A percentile compares a stretch with the other conserved stretches of the same genome.
phyloP scores from a whole-genome alignment of 2,113 vertebrate species.

The Natator depressus region DNA sequence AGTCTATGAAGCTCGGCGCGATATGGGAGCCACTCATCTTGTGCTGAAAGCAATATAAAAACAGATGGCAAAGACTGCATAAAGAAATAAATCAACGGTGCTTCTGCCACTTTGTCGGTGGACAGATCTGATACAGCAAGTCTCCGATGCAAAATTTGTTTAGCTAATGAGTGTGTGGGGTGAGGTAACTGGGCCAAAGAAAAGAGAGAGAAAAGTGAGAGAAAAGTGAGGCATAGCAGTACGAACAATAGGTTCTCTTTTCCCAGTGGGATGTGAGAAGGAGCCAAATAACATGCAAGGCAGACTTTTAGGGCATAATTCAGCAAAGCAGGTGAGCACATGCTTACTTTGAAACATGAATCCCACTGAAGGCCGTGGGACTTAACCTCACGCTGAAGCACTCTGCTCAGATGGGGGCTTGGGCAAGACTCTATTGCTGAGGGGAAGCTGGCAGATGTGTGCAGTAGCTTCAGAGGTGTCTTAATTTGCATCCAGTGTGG shows the following conservation, averaged over 20 bases:
- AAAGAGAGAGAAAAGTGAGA: background rate
- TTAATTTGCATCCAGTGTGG: background rate
- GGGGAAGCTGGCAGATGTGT: background rate
- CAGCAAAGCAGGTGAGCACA: background rate
- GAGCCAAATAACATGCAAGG: background rate
- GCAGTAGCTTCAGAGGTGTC: background rate
- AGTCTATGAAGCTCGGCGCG: conserved; percentile 68
- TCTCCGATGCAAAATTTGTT: background rate
- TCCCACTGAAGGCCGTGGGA: background rate
- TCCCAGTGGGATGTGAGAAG: background rate
- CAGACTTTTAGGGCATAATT: background rate
- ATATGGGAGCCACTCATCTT: conserved; percentile 70
- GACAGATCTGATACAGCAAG: background rate
- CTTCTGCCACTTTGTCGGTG: background rate
- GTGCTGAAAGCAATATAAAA: conserved; percentile 71
- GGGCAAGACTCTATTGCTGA: background rate
- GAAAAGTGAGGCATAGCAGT: background rate
- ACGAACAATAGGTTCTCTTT: background rate
- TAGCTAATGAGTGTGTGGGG: background rate
- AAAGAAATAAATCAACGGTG: conserved; percentile 56
- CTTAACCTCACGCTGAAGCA: background rate
- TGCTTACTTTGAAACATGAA: background rate
- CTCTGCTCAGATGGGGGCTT: background rate
- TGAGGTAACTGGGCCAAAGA: background rate
- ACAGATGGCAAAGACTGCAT: conserved; percentile 74